phyloP scores from a whole-genome alignment of 1,140 invertebrate genomes.

The Grapholita molesta region DNA sequence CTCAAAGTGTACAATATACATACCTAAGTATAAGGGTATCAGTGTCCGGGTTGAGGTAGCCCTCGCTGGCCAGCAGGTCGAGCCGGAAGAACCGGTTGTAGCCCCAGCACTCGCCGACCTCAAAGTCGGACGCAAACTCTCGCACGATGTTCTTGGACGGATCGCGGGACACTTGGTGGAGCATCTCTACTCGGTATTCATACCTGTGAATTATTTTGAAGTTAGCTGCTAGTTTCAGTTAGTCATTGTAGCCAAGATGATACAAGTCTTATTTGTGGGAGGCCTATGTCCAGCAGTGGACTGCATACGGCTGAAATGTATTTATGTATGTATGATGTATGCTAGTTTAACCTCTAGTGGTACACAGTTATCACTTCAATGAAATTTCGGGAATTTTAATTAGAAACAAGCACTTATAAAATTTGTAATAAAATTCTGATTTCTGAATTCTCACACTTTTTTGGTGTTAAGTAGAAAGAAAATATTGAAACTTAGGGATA shows the following conservation, averaged over 20 bases:
- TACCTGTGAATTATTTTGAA: constrained; percentile 80
- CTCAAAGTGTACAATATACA: constrained; percentile 2
- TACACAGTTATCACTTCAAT: too few species aligned
- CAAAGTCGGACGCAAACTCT: constrained; percentile 96
- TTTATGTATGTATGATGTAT: too few species aligned
- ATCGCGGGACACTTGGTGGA: constrained; percentile 92
- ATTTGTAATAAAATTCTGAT: too few species aligned
- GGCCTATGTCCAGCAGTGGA: too few species aligned
- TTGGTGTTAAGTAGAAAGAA: too few species aligned
- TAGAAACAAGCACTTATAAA: too few species aligned
- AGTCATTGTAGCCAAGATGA: background rate
- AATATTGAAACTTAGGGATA: too few species aligned
- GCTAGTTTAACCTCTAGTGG: too few species aligned
- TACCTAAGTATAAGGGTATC: constrained; percentile 88
- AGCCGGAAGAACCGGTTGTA: constrained; percentile 96
- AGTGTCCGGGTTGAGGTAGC: constrained; percentile 87
- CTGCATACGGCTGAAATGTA: too few species aligned
- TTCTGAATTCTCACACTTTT: too few species aligned
- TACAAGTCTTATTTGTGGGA: too few species aligned
- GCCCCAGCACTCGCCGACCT: constrained; percentile 98
- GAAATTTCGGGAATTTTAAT: too few species aligned
- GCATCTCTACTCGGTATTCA: constrained; percentile 97
- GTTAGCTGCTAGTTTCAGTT: background rate
- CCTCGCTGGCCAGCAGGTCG: constrained; percentile 93
- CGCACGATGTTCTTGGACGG: constrained; percentile 93